phyloP scores from a whole-genome alignment of 1,140 invertebrate genomes.

The Saccostrea cuccullata region DNA sequence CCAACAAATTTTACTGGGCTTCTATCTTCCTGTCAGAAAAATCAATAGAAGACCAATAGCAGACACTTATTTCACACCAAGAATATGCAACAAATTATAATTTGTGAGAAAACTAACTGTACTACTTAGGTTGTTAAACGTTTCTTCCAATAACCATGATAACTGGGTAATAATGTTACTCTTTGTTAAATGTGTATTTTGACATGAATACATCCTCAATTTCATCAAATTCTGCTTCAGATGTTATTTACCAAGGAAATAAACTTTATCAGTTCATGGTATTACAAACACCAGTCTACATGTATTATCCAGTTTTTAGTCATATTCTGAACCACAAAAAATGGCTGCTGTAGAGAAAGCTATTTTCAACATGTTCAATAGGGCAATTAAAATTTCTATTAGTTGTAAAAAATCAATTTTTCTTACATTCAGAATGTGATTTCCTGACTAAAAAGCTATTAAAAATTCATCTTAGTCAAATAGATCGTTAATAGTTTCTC shows the following conservation, averaged over 20 bases:
- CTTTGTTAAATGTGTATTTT: too few species aligned
- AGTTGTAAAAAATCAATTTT: background rate
- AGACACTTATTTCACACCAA: background rate
- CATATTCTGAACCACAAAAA: background rate
- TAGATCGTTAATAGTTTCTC: background rate
- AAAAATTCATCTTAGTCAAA: background rate
- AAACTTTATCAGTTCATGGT: too few species aligned
- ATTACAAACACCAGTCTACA: too few species aligned
- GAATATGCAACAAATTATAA: slow-evolving; percentile 2
- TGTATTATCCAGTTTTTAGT: background rate
- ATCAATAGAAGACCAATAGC: background rate
- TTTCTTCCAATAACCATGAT: background rate
- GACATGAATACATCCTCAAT: too few species aligned
- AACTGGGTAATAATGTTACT: background rate
- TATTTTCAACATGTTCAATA: background rate
- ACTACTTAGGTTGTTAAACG: background rate
- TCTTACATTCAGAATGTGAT: background rate
- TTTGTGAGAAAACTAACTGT: background rate
- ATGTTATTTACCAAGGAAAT: too few species aligned
- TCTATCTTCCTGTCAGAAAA: background rate
- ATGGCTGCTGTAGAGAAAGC: background rate
- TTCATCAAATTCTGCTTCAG: too few species aligned
- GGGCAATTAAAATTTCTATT: background rate
- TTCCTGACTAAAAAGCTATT: background rate
- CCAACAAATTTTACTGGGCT: slow-evolving; percentile 7